Percentiles rank a stretch among this genome's conserved stretches.
Conservation (phyloP, 2,888 invertebrate genomes). For the Miltochrista miniata region DNA sequence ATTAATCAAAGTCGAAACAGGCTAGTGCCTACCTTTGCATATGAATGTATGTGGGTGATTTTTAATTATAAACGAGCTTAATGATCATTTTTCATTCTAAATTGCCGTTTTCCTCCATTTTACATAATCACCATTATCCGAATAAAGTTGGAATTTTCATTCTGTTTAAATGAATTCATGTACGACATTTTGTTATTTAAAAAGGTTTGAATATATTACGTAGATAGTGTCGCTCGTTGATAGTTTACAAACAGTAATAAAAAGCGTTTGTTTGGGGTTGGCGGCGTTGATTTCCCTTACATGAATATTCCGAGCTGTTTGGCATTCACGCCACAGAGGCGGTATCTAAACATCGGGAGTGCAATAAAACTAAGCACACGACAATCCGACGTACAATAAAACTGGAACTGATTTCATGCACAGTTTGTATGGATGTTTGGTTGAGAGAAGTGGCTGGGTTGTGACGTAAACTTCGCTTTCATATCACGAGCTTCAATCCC, state of each 20-base stretch:
- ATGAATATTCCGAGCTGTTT: constrained; percentile 72
- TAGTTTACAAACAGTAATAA: constrained; percentile 60
- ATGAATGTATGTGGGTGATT: constrained; percentile 63
- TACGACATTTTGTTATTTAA: constrained; percentile 23
- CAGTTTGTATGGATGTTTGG: constrained; percentile 47
- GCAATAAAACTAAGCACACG: constrained; percentile 79
- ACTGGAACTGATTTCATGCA: constrained; percentile 47
- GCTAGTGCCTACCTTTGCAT: constrained; percentile 39
- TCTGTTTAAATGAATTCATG: constrained; percentile 40
- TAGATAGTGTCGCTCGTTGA: constrained; percentile 26
- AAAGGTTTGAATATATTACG: constrained; percentile 31
- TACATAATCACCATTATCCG: constrained; percentile 74
- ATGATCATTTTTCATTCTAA: constrained; percentile 82
- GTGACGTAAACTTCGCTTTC: constrained; percentile 76
- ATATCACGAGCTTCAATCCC: constrained; percentile 72
- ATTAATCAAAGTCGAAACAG: constrained; percentile 77
- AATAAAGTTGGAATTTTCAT: constrained; percentile 44
- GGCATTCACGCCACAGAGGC: constrained; percentile 57
- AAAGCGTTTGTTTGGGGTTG: constrained; percentile 43
- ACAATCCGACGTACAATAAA: constrained; percentile 76
- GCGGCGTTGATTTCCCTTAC: constrained; percentile 57
- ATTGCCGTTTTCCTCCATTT: constrained; percentile 75
- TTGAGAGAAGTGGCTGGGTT: constrained; percentile 24
- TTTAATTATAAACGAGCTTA: constrained; percentile 77
- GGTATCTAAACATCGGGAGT: constrained; percentile 66